Conservation (phyloP, 2,113 vertebrate genomes). For the Tragelaphus scriptus region DNA sequence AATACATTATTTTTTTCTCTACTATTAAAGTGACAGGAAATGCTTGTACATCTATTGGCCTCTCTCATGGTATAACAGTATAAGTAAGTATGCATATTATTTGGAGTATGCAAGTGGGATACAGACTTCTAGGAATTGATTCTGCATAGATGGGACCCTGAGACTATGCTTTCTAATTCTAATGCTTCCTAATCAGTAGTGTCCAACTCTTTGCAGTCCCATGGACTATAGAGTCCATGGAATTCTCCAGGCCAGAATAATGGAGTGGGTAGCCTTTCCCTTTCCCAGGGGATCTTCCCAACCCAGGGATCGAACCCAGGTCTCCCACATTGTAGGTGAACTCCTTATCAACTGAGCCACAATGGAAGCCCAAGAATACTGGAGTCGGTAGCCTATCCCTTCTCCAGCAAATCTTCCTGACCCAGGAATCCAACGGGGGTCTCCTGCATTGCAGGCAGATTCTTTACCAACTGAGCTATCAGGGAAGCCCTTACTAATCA, state of each 20-base stretch:
- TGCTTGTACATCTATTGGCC: background rate
- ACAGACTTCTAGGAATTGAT: background rate
- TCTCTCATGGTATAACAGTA: background rate
- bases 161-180: background rate
- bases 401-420: background rate
- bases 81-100: background rate
- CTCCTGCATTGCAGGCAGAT: background rate
- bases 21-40: background rate
- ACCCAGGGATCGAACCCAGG: background rate
- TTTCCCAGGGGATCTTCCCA: background rate
- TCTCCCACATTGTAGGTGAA: fast-evolving
- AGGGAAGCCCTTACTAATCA: background rate
- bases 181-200: background rate
- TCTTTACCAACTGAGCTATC: background rate
- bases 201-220: background rate
- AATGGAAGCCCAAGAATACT: background rate
- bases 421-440: background rate
- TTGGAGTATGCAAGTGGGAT: background rate
- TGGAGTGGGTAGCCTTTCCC: background rate
- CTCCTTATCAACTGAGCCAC: background rate
- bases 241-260: background rate
- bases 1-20: background rate
- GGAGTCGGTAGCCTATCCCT: background rate
- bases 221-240: background rate
- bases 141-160: background rate